These are phyloP conservation scores for Calvadosia cruxmelitensis DNA, from an alignment of 30 jellyfish, hydroid and myxozoan genomes.

Conservation along the genomic window DNA sequence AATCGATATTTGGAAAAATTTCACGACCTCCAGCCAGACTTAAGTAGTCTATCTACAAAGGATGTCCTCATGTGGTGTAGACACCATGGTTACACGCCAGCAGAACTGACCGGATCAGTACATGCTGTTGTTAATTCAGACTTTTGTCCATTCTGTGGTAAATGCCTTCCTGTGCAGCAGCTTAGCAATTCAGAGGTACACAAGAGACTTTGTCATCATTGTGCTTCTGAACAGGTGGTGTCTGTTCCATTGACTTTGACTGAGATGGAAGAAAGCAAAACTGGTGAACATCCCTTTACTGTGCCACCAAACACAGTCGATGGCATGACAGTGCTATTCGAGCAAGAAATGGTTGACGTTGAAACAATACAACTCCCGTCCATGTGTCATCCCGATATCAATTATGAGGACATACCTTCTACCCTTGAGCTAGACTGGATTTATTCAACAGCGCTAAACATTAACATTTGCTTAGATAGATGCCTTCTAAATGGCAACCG, in stretches of 20 bases:
- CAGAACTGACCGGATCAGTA: slow-evolving; percentile 42
- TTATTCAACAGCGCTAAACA: slow-evolving; percentile 51
- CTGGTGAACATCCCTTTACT: too few species aligned
- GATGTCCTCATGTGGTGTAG: slow-evolving; percentile 77
- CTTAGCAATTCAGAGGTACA: neutral
- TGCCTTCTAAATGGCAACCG: slow-evolving; percentile 4
- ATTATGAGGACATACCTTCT: slow-evolving; percentile 5
- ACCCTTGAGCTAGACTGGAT: slow-evolving; percentile 52
- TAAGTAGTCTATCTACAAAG: slow-evolving; percentile 39
- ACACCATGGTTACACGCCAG: slow-evolving; percentile 64
- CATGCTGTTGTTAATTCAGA: slow-evolving; percentile 3
- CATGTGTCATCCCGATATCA: too few species aligned
- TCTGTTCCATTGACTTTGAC: neutral
- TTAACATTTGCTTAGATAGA: slow-evolving; percentile 55
- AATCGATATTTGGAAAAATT: slow-evolving; percentile 13
- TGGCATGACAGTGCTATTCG: neutral
- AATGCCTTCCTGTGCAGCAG: neutral
- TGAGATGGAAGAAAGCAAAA: too few species aligned
- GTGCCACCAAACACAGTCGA: neutral
- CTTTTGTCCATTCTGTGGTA: slow-evolving; percentile 63
- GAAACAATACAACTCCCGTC: neutral
- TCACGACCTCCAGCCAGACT: slow-evolving; percentile 1
- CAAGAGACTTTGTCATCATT: neutral
- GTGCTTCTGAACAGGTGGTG: neutral
- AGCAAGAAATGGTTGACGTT: neutral